phyloP scores from a whole-genome alignment of 2,113 vertebrate species.

The Paratilapia polleni region DNA sequence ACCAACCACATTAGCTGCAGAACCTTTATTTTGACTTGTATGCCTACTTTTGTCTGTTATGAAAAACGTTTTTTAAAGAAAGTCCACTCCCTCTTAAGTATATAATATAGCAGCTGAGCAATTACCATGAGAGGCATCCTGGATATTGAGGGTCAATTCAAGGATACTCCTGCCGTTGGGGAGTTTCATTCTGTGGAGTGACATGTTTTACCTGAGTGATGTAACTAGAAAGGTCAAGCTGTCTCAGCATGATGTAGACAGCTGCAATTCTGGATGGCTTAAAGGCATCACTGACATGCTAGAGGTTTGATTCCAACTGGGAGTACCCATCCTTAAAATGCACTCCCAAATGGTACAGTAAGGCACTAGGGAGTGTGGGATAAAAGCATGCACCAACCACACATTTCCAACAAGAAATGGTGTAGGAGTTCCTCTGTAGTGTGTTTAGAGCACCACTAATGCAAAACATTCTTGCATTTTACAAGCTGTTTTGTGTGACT shows the following conservation, averaged over 20 bases:
- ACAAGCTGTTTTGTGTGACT: neutral
- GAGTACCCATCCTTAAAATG: conserved; percentile 29
- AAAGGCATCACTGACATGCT: conserved; percentile 12
- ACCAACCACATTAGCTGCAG: neutral
- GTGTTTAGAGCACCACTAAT: neutral
- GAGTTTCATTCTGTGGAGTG: neutral
- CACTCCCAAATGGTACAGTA: conserved; percentile 23
- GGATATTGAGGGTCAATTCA: conserved; percentile 44
- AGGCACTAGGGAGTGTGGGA: conserved; percentile 8
- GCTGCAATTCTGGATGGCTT: conserved; percentile 34
- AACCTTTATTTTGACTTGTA: neutral
- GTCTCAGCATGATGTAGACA: conserved; percentile 34
- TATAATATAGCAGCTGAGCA: conserved; percentile 2
- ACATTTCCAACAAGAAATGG: neutral
- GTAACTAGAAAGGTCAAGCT: conserved; percentile 39
- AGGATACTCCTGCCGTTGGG: conserved; percentile 16
- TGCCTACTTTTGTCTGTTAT: conserved; percentile 1
- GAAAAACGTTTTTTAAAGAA: neutral
- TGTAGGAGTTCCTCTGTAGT: neutral
- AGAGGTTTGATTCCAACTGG: conserved; percentile 15
- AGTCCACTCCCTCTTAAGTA: neutral
- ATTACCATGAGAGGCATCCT: conserved; percentile 19
- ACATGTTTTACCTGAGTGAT: conserved; percentile 44
- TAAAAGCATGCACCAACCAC: conserved; percentile 12
- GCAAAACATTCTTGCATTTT: neutral